Conservation (phyloP, 1,140 invertebrate genomes). For the Cryptotermes secundus region DNA sequence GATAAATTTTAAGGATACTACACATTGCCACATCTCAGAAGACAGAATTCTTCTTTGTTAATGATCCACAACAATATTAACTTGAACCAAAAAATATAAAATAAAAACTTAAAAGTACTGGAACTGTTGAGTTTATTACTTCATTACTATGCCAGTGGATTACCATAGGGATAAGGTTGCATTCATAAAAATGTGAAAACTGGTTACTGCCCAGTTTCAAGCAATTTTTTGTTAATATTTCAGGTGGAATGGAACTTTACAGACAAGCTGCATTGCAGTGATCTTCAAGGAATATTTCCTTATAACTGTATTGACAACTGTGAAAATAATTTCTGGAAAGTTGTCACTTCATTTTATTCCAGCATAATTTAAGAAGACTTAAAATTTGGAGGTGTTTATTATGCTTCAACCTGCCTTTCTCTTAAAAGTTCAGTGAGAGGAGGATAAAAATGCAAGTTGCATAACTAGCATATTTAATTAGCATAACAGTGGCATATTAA, state of each 20-base stretch:
- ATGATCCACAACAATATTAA: too few relatives aligned
- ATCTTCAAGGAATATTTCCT: not conserved
- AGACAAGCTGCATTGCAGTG: not conserved
- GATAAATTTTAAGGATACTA: too few relatives aligned
- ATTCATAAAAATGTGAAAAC: too few relatives aligned
- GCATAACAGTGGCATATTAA: not conserved
- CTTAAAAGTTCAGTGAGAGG: not conserved
- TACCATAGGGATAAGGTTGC: too few relatives aligned
- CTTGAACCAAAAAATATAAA: too few relatives aligned
- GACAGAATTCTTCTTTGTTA: too few relatives aligned
- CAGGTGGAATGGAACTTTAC: not conserved
- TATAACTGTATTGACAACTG: not conserved
- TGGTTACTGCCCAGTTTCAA: too few relatives aligned
- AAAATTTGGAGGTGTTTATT: not conserved
- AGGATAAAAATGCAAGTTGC: not conserved
- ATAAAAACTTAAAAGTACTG: too few relatives aligned
- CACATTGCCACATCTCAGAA: too few relatives aligned
- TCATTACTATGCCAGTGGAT: too few relatives aligned
- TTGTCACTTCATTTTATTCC: not conserved
- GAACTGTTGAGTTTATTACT: too few relatives aligned
- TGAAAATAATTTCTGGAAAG: not conserved
- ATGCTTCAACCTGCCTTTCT: conserved; percentile 2
- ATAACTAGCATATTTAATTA: not conserved
- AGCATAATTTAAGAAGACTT: not conserved
- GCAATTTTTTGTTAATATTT: too few relatives aligned